These are phyloP conservation scores for Triops cancriformis DNA, from an alignment of 1,140 invertebrate genomes.

Conservation along the genomic window DNA sequence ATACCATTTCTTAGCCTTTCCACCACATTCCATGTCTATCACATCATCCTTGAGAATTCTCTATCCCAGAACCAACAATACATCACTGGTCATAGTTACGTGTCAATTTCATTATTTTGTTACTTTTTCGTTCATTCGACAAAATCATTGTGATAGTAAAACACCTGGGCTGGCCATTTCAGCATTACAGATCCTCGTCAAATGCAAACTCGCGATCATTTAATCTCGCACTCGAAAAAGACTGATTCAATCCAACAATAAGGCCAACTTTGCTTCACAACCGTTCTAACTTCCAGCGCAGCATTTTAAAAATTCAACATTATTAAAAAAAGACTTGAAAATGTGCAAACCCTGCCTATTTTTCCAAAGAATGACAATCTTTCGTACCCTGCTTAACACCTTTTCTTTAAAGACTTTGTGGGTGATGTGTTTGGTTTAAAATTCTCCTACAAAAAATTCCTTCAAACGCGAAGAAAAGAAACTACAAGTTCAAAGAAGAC, in stretches of 20 bases:
- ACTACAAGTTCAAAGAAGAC: background rate
- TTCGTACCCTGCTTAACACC: constrained; percentile 4
- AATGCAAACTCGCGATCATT: no score
- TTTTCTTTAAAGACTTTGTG: background rate
- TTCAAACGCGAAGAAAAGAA: background rate
- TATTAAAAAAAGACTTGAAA: no score
- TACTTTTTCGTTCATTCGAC: background rate
- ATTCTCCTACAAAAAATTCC: background rate
- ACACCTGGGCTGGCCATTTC: no score
- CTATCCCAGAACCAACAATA: background rate
- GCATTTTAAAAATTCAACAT: background rate
- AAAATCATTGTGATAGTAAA: background rate
- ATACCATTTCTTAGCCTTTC: no score
- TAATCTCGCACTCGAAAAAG: background rate
- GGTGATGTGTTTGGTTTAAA: background rate
- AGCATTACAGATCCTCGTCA: no score
- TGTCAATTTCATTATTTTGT: background rate
- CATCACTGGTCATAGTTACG: background rate
- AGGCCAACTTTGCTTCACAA: background rate
- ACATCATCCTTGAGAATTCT: background rate
- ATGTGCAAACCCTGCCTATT: background rate
- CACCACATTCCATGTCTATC: background rate
- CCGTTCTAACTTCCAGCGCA: background rate
- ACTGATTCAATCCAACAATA: background rate
- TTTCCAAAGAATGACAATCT: background rate